Evolutionary conservation across 2,888 invertebrate genomes (phyloP).

Genomic region (Lasioglossum marginatum): DNA sequence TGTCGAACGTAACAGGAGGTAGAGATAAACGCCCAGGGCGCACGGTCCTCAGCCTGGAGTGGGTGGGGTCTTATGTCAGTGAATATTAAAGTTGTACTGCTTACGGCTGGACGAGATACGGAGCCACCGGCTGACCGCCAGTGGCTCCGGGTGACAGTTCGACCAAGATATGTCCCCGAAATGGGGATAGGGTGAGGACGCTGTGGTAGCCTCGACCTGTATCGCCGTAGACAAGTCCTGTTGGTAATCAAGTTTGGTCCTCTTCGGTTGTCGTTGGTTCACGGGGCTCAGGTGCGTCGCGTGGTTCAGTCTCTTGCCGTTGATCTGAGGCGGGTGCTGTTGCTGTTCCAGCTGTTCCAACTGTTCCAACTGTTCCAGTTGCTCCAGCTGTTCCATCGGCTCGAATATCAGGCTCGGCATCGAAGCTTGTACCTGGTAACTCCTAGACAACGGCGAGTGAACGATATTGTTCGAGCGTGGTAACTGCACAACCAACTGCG

Average conservation of each 20-base stretch:
- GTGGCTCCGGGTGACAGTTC: conserved; percentile 83
- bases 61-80: conserved; percentile 84
- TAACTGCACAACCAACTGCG: conserved; percentile 78
- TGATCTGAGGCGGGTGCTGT: conserved; percentile 66
- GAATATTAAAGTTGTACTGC: conserved; percentile 84
- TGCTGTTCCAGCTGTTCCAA: conserved; percentile 73
- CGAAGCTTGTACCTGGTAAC: conserved; percentile 74
- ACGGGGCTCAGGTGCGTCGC: conserved; percentile 69
- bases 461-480: conserved; percentile 72
- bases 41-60: conserved; percentile 83
- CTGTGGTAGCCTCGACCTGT: conserved; percentile 81
- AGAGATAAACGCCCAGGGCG: conserved; percentile 53
- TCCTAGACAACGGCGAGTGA: conserved; percentile 74
- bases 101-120: conserved; percentile 83
- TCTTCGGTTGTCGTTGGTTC: conserved; percentile 65
- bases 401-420: conserved; percentile 79
- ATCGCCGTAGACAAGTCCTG: conserved; percentile 78
- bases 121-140: conserved; percentile 83
- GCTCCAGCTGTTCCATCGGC: conserved; percentile 74
- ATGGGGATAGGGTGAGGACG: conserved; percentile 80
- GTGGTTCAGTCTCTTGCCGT: conserved; percentile 79
- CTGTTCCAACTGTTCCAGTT: conserved; percentile 76
- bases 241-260: conserved; percentile 78
- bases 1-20: conserved; percentile 63
- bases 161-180: conserved; percentile 83